Evolutionary conservation across 2,113 vertebrate species (phyloP), one percentile per base, ranked within the genome.

Genomic region (Syngnathoides biaculeatus): DNA sequence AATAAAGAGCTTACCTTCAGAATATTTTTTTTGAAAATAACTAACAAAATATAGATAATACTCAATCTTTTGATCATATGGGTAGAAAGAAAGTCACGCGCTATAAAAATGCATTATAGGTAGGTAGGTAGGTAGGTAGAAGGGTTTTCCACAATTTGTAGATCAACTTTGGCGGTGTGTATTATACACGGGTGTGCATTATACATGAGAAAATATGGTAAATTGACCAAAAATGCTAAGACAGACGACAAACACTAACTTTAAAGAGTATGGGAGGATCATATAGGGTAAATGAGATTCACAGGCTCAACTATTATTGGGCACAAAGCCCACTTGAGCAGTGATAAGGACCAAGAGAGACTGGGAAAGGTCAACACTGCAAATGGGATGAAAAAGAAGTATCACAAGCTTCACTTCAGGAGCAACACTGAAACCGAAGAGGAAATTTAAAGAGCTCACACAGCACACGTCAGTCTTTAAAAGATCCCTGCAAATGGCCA

Each of bases 321-420:
- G 79, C 83, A 86, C 82, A 79, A 79, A 82, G 80, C 85, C 81
- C 82, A 84, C 85, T 87, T 87, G 79, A 87, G 75, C 81, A 79
- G 86, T 86, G 86, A 85, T 79, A 84, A 87, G 89, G 20, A 81
- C 81, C 84, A 81, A 79, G 77, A 78, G 78, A 86, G 84, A 84
- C 80, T 79, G 80, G 77, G 80, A 91, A 91, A 92, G 90, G 89
- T 90, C 89, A 90, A 85, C 69, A 53, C 80, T 76, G 82, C 80
- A 87, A 87, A 89, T 69, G 48, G 79, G 86, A 82, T 75, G 81
- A 85, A 85, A 35, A 88, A 88, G 79, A 89, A 78, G 68, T 72
- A 74, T 11, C 12, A 9, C 56, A 75, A 71, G 74, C 78, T 87
- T 86, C 84, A 78, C 78, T 83, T 87, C 19, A 59, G 79, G 69